Evolutionary conservation across 2,888 invertebrate genomes (phyloP), one percentile per base, ranked within the genome.

Genomic region (Oeneis ivallda): DNA sequence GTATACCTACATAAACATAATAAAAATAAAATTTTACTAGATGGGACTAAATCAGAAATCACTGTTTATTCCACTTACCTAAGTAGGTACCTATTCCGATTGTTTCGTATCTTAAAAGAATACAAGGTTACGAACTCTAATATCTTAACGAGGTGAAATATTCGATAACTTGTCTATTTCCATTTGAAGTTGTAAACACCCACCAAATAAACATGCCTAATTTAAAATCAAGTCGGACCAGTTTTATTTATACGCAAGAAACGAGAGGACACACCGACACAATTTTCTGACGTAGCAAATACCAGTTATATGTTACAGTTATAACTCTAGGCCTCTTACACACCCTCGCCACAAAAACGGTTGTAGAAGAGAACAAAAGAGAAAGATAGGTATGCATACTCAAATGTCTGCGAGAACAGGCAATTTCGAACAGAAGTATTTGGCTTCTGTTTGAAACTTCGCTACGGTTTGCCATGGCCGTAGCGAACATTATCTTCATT

Each of bases 111-210:
- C 60, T 50, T 50, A 19, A 41, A 50, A 47, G 37, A 39, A 13
- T 50, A 61, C 61, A 64, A 66, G 60, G 63, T 65, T 43, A 50
- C 43, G 63, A 68, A 56, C 68, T 63, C 41, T 4, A 54, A 45
- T 50, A 60, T 68, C 62, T 52, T n/a, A 56, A 53, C 61, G 61
- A 60, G 37, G 64, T 54, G 67, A 67, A 64, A 37, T 69, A 45
- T 65, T 66, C 62, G 68, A 71, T 70, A 67, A 15, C 32, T 15
- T n/a, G 19, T 34, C 47, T 66, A 43, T 64, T 56, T 63, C 13
- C 17, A 57, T 34, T 26, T 19, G n/a, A 60, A 49, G 37, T 11
- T 19, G 10, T 52, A 64, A 56, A 62, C 65, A 52, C 68, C 67
- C 62, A 68, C 62, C 10, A 49, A 15, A 62, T 62, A 62, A 50